Evolutionary conservation across 2,797 vertebrate species (phyloP), one percentile per base, ranked within the genome.

Genomic region (Mormyrus proboscirostris): DNA sequence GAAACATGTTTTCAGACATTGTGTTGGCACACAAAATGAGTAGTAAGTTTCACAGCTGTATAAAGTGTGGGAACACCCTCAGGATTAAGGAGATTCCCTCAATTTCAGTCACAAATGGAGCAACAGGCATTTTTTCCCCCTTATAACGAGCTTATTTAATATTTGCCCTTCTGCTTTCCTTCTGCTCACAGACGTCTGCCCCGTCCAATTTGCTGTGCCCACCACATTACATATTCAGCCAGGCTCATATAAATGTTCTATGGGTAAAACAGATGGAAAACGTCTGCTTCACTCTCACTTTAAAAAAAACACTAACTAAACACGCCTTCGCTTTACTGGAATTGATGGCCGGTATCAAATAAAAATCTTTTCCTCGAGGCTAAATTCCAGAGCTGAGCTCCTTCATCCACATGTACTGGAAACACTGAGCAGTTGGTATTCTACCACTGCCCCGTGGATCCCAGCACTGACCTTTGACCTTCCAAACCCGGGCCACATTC

Each of bases 341-440:
- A 87, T 57, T 55, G 53, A 57, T 59, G 50, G 51, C 85, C 55
- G 14, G 85, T 55, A 25, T 87, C 53, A 87, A 87, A 87, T 55
- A 87, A 87, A 57, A 87, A 87, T 87, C 50, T 87, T 87, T 87
- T 87, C 33, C 85, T 41, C 10, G 4, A 57, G 14, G 50, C 25
- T 19, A 55, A 87, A 87, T 87, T 87, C 85, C 85, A 87, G 85
- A 59, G 47, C 83, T 53, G 83, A 59, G 85, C 29, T 57, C 25
- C 33, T 59, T 87, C 19, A 10, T 85, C 83, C 9, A 2, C 49
- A 85, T 51, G 47, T 85, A 53, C 83, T 50, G 49, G 47, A 85
- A 85, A 51, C 44, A 49, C 49, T 50, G 83, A 51, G 83, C 47
- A 85, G n/a, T 85, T 29, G 83, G 83, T 85, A 85, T 85, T 85